Evolutionary conservation across 2,888 invertebrate species (phyloP).

Genomic region (Nesidiocoris tenuis): DNA sequence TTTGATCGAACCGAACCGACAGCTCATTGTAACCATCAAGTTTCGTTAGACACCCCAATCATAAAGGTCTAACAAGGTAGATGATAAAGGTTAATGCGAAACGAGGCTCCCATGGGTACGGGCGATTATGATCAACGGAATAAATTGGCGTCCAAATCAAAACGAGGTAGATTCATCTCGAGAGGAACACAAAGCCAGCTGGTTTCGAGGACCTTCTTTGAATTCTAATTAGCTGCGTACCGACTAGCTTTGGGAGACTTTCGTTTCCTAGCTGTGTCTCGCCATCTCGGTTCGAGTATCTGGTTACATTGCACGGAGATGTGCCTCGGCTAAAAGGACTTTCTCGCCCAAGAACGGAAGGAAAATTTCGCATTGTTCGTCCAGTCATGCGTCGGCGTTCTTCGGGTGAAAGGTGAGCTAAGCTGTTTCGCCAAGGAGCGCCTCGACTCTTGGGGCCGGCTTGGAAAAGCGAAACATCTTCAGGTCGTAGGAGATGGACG

Average conservation of each 20-base stretch:
- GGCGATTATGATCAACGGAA: not conserved
- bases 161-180: too few species aligned
- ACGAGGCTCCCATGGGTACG: not conserved
- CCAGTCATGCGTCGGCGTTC: not conserved
- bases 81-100: not conserved
- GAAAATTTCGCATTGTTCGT: not conserved
- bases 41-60: too few species aligned
- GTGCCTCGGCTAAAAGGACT: not conserved
- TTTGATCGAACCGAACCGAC: too few species aligned
- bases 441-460: not conserved
- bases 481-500: constrained; percentile 15
- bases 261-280: not conserved
- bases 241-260: not conserved
- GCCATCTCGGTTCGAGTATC: not conserved
- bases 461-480: not conserved
- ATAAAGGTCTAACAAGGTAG: not conserved
- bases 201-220: not conserved
- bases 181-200: not conserved
- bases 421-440: not conserved
- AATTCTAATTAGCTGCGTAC: not conserved
- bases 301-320: not conserved
- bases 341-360: not conserved
- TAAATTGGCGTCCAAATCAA: not conserved
- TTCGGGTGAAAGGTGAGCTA: not conserved
- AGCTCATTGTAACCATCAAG: too few species aligned